These are phyloP conservation scores for Ornithoptera alexandrae DNA, from an alignment of 2,888 invertebrate species.

Conservation along the genomic window DNA sequence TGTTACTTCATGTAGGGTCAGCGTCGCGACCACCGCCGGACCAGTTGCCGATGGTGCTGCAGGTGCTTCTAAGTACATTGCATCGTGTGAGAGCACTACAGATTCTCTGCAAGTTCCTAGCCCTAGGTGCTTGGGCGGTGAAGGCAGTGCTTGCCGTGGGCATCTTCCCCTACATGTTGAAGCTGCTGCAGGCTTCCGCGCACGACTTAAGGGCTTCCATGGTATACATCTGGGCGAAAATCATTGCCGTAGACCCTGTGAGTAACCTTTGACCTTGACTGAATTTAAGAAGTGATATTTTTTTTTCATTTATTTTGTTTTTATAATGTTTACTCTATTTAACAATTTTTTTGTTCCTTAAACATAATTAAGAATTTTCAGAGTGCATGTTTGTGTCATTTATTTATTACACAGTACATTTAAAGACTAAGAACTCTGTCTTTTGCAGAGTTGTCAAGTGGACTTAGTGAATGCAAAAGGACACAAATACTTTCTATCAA, in stretches of 20 bases:
- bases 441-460: slow-evolving; percentile 91
- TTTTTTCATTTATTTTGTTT: not conserved
- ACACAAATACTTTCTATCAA: slow-evolving; percentile 95
- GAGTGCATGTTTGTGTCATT: no score
- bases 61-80: slow-evolving; percentile 86
- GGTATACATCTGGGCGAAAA: slow-evolving; percentile 99
- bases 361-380: no score
- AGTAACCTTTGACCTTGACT: slow-evolving; percentile 47
- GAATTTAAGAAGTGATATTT: not conserved
- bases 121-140: slow-evolving; percentile 93
- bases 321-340: no score
- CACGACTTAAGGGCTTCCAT: slow-evolving; percentile 94
- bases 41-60: slow-evolving; percentile 97
- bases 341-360: no score
- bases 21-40: slow-evolving; percentile 90
- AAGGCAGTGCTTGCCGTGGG: slow-evolving; percentile 97
- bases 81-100: slow-evolving; percentile 97
- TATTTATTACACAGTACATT: no score
- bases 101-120: slow-evolving; percentile 94
- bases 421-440: slow-evolving; percentile 9
- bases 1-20: slow-evolving; percentile 36
- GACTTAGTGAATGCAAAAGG: slow-evolving; percentile 96
- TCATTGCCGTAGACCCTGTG: slow-evolving; percentile 96
- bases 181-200: slow-evolving; percentile 96
- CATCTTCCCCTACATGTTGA: slow-evolving; percentile 99